Evolutionary conservation across 2,888 invertebrate genomes (phyloP), one percentile per base, ranked within the genome.

Genomic region (Ganaspis brasiliensis): DNA sequence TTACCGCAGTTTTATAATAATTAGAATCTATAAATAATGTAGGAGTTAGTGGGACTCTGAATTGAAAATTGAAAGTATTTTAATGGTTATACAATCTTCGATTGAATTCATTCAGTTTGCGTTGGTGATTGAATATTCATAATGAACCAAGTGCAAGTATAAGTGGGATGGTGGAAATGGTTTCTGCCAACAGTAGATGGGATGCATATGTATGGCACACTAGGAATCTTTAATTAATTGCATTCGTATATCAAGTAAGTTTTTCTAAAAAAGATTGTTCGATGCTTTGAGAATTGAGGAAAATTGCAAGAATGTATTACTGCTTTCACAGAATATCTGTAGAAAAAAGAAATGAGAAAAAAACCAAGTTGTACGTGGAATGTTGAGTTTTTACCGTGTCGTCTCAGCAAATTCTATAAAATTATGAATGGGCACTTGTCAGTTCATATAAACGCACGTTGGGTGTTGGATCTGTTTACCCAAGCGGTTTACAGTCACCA

Each of bases 331-430:
- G 31, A 31, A 31, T 31, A 31, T 52, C 1, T 49, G 6, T 6
- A 14, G 9, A 52, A n/a, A 52, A 52, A 52, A 52, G n/a, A n/a
- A n/a, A n/a, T n/a, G n/a, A n/a, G n/a, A n/a, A n/a, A n/a, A n/a
- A n/a, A n/a, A n/a, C n/a, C n/a, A n/a, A n/a, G 19, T 19, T 52
- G 31, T 52, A 49, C 52, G 52, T 52, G 5, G 19, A 52, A 52
- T 52, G 52, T 31, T 2, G 31, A 31, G 31, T 52, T 52, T 52
- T 5, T 8, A 52, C 52, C 10, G 19, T 19, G 19, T 52, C 19
- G 19, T 52, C 19, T 52, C 52, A 52, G 52, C 16, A 52, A 52
- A 52, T 52, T 19, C 52, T 52, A 52, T 52, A 52, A 52, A 52
- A 52, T 52, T 52, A 52, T 52, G 19, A 52, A 52, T 52, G 49